A percentile compares a stretch with the other conserved stretches of the same genome.
These are phyloP conservation scores for Dryoscopus gambensis DNA, from an alignment of 2,113 vertebrate genomes.

Conservation along the genomic window DNA sequence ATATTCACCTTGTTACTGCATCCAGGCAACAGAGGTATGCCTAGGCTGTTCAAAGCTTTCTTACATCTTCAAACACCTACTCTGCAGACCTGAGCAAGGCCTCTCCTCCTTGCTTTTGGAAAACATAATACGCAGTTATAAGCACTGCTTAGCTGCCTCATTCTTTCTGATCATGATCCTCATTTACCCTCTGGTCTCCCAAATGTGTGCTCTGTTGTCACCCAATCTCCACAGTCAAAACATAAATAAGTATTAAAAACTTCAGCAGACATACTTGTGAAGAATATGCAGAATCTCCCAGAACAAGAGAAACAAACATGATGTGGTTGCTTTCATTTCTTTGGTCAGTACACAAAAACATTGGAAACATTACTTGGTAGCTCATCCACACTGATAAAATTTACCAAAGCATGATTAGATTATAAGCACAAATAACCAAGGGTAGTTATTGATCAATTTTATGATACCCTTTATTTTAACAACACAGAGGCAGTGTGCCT, in stretches of 20 bases:
- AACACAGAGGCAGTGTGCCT: not conserved
- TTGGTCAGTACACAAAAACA: not conserved
- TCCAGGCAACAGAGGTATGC: not conserved
- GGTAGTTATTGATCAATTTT: not conserved
- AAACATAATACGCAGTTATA: not conserved
- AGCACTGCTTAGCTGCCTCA: not conserved
- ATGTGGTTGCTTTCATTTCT: not conserved
- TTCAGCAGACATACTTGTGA: not conserved
- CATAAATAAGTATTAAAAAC: not conserved
- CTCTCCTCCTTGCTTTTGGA: not conserved
- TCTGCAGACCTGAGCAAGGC: not conserved
- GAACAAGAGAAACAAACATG: not conserved
- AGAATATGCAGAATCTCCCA: not conserved
- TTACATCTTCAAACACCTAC: not conserved
- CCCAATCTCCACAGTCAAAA: not conserved
- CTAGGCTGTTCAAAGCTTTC: not conserved
- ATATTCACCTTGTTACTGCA: not conserved
- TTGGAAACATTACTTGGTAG: not conserved
- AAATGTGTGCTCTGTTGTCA: not conserved
- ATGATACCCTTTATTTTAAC: not conserved
- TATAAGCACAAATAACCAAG: not conserved
- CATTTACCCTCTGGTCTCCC: not conserved
- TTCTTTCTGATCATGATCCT: not conserved
- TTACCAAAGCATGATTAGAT: not conserved
- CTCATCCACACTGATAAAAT: not conserved